Evolutionary conservation across 2,797 vertebrate genomes (phyloP).

Genomic region (Xenentodon cancila): DNA sequence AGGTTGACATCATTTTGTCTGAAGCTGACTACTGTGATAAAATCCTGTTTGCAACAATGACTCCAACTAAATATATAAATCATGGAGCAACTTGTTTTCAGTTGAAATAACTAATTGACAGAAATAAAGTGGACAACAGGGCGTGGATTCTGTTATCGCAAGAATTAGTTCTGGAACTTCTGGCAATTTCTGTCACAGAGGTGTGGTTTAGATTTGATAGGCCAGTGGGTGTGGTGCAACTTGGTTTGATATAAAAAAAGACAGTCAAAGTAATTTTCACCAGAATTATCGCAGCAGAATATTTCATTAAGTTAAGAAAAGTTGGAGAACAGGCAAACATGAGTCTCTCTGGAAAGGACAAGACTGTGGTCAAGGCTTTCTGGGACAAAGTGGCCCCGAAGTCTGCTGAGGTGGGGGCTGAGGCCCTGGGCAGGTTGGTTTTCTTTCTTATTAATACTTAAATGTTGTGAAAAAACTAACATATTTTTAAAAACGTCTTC

Average conservation of each 20-base stretch:
- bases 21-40: no score
- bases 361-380: slow-evolving; percentile 47
- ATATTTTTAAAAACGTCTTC: no score
- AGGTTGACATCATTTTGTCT: no score
- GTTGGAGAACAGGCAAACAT: slow-evolving; percentile 47
- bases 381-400: slow-evolving; percentile 57
- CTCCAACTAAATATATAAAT: no score
- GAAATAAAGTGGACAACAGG: background rate
- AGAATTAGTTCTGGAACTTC: background rate
- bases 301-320: slow-evolving; percentile 3
- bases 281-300: background rate
- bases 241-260: slow-evolving; percentile 29
- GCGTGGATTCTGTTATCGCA: slow-evolving; percentile 26
- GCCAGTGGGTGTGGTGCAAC: slow-evolving; percentile 10
- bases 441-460: no score
- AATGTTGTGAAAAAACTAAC: no score
- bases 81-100: no score
- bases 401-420: slow-evolving; percentile 22
- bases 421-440: slow-evolving; percentile 77
- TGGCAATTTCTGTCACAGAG: slow-evolving; percentile 1
- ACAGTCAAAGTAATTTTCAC: background rate
- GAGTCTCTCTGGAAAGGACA: slow-evolving; percentile 78
- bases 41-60: no score
- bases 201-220: slow-evolving; percentile 27
- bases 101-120: background rate